phyloP scores from a whole-genome alignment of 1,140 invertebrate genomes.

The Maconellicoccus hirsutus region DNA sequence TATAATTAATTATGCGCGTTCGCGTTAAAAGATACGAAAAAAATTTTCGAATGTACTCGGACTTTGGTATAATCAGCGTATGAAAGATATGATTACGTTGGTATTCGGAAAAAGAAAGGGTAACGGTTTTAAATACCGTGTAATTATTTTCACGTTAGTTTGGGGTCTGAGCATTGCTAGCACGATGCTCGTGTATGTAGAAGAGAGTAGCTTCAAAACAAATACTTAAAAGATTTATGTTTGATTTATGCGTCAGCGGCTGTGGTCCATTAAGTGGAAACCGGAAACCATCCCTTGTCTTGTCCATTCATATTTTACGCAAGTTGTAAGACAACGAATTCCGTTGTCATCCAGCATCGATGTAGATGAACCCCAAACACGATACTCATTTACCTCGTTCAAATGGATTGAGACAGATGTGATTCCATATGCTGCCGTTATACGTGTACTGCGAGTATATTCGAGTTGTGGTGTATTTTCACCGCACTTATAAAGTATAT shows the following conservation, averaged over 20 bases:
- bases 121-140: neutral
- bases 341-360: neutral
- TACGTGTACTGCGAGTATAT: neutral
- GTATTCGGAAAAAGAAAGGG: neutral
- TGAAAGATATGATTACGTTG: too few species aligned
- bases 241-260: conserved; percentile 2
- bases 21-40: too few species aligned
- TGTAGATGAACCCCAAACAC: neutral
- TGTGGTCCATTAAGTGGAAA: conserved; percentile 7
- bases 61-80: too few species aligned
- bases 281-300: conserved; percentile 6
- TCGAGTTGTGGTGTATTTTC: neutral
- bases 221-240: neutral
- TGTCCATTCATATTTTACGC: neutral
- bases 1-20: too few species aligned
- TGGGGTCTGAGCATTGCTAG: too few species aligned
- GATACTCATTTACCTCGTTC: neutral
- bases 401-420: conserved; percentile 8
- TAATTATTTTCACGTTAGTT: neutral
- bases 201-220: too few species aligned
- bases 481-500: neutral
- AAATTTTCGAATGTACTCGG: too few species aligned
- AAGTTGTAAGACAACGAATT: neutral
- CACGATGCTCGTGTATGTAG: too few species aligned
- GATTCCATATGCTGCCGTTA: neutral